Percentiles rank a stretch among this genome's conserved stretches.
phyloP scores from a whole-genome alignment of 2,113 vertebrate species.

The Rhombomys opimus region DNA sequence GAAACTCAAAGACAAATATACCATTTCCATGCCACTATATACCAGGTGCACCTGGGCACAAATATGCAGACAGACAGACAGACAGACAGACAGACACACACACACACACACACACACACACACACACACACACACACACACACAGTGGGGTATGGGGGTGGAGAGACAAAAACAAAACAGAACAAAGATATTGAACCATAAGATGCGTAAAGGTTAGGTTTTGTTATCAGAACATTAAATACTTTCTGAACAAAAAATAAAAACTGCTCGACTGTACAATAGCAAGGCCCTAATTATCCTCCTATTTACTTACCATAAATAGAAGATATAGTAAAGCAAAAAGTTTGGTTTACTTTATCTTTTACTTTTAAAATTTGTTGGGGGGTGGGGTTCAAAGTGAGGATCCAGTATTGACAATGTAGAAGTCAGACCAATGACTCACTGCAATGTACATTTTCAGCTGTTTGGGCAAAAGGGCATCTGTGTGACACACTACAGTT shows the following conservation, averaged over 20 bases:
- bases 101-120: neutral
- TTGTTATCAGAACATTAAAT: neutral
- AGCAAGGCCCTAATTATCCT: neutral
- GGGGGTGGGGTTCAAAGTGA: neutral
- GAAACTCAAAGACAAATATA: neutral
- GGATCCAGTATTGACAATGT: neutral
- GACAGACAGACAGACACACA: neutral
- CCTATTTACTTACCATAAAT: neutral
- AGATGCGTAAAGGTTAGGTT: neutral
- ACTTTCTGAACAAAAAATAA: constrained; percentile 11
- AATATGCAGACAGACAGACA: too few relatives aligned
- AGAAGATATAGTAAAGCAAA: constrained; percentile 1
- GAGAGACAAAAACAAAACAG: neutral
- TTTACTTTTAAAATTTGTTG: neutral
- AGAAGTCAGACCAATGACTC: neutral
- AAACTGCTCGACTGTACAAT: neutral
- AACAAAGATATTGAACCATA: neutral
- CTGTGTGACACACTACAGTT: neutral
- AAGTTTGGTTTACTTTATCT: constrained; percentile 17
- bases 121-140: too few relatives aligned
- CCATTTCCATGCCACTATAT: neutral
- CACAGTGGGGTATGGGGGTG: too few relatives aligned
- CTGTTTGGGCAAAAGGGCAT: neutral
- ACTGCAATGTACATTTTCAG: neutral
- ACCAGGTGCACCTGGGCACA: neutral